Conservation (phyloP, 2,888 invertebrate species). For the Labia minor region DNA sequence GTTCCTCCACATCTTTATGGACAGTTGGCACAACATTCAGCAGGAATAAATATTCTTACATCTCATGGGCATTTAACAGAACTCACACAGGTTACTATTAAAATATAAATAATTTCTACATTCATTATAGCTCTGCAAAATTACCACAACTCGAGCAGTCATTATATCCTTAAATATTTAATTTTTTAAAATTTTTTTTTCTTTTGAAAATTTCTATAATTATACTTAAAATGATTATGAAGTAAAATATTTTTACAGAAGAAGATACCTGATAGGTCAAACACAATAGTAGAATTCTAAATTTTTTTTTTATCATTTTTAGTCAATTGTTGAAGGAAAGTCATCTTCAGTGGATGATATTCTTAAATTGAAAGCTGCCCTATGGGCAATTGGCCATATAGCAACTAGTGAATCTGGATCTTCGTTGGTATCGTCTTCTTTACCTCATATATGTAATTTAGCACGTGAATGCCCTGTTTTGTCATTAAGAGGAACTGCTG, state of each 20-base stretch:
- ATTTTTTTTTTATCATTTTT: no score
- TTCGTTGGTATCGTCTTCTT: slow-evolving; percentile 52
- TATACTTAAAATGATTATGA: no score
- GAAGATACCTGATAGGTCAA: no score
- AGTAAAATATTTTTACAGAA: no score
- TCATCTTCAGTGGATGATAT: slow-evolving; percentile 58
- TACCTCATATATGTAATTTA: slow-evolving; percentile 44
- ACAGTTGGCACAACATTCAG: slow-evolving; percentile 61
- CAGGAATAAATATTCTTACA: slow-evolving; percentile 46
- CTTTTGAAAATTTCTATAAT: slow-evolving; percentile 28
- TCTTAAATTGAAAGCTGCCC: slow-evolving; percentile 68
- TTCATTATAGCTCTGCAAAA: no score
- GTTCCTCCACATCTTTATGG: slow-evolving; percentile 75
- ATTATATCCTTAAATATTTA: no score
- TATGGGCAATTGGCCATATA: slow-evolving; percentile 80
- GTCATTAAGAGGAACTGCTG: slow-evolving; percentile 79
- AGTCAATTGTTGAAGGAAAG: slow-evolving; percentile 27
- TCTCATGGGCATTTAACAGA: slow-evolving; percentile 42
- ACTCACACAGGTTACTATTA: slow-evolving; percentile 37
- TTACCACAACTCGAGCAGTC: no score
- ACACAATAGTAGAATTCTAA: no score
- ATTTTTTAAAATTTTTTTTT: slow-evolving; percentile 19
- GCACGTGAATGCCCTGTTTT: slow-evolving; percentile 74
- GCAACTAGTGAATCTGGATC: slow-evolving; percentile 67
- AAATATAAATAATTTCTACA: no score